A percentile compares a stretch with the other conserved stretches of the same genome.
These are phyloP conservation scores for Oscarella lobularis DNA, from an alignment of 37 sponge, comb jelly and placozoan species.

Conservation along the genomic window DNA sequence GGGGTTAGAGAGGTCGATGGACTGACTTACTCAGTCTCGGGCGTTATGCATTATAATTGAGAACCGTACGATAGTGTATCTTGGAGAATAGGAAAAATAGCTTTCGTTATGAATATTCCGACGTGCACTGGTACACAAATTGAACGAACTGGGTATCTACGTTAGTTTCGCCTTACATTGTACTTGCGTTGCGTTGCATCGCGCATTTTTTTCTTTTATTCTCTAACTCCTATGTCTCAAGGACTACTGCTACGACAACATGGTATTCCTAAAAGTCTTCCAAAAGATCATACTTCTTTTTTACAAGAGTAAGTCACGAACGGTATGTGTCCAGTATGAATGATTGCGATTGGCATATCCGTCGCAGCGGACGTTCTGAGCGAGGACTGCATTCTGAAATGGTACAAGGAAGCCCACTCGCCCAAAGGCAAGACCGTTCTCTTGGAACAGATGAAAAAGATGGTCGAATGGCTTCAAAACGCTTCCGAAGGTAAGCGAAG, in stretches of 20 bases:
- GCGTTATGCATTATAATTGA: too few relatives aligned
- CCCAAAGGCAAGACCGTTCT: conserved; percentile 79
- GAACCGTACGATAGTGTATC: too few relatives aligned
- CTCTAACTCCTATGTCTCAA: too few relatives aligned
- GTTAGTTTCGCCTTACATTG: too few relatives aligned
- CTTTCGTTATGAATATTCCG: too few relatives aligned
- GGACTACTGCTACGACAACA: conserved; percentile 85
- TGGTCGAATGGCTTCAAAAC: conserved; percentile 89
- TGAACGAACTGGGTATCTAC: too few relatives aligned
- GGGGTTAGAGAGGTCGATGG: too few relatives aligned
- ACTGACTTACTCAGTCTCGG: too few relatives aligned
- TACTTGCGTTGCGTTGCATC: too few relatives aligned
- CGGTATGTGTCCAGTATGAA: not conserved
- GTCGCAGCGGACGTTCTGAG: conserved; percentile 73
- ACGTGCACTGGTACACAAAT: too few relatives aligned
- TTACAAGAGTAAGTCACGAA: conserved; percentile 52
- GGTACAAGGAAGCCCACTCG: conserved; percentile 68
- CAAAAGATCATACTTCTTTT: conserved; percentile 79
- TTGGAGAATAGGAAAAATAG: too few relatives aligned
- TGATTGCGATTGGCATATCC: not conserved
- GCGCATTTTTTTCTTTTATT: too few relatives aligned
- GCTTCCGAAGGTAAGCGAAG: conserved; percentile 72
- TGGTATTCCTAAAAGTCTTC: conserved; percentile 76
- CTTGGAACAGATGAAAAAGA: conserved; percentile 68
- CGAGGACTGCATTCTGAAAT: conserved; percentile 85